Evolutionary conservation across 2,113 vertebrate species (phyloP).

Genomic region (Addax nasomaculatus): DNA sequence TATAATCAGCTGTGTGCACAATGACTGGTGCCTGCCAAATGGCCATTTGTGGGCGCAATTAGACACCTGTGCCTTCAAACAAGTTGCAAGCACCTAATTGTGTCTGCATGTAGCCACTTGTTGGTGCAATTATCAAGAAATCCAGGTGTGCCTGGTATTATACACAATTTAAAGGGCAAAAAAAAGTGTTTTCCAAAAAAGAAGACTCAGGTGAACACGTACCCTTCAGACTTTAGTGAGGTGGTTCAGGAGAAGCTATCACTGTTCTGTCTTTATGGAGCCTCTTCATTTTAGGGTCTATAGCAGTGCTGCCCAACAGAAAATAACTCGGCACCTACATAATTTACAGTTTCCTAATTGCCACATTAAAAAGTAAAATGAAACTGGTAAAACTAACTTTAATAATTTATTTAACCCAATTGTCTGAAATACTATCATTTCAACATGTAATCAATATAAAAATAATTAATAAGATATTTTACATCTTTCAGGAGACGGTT

Average conservation of each 20-base stretch:
- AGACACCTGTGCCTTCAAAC: conserved; percentile 73
- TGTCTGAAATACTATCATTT: not conserved
- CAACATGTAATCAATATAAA: not conserved
- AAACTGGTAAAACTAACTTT: not conserved
- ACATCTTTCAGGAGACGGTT: not conserved
- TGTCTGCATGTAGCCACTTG: conserved; percentile 72
- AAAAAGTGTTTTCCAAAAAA: conserved; percentile 15
- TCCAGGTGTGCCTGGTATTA: conserved; percentile 70
- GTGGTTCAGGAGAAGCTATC: not conserved
- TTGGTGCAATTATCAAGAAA: conserved; percentile 73
- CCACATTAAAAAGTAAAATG: not conserved
- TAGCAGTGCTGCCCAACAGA: not conserved
- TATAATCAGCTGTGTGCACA: conserved; percentile 54
- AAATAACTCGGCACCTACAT: not conserved
- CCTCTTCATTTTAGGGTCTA: not conserved
- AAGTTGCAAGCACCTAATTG: conserved; percentile 72
- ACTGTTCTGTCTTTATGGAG: not conserved
- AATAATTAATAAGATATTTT: not conserved
- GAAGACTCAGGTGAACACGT: not conserved
- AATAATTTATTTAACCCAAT: not conserved
- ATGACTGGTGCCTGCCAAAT: conserved; percentile 65
- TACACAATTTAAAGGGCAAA: conserved; percentile 43
- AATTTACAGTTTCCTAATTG: not conserved
- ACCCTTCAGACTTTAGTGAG: not conserved
- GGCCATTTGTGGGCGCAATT: conserved; percentile 70